phyloP scores from a whole-genome alignment of 2,113 vertebrate genomes.

The Amphiprion percula region DNA sequence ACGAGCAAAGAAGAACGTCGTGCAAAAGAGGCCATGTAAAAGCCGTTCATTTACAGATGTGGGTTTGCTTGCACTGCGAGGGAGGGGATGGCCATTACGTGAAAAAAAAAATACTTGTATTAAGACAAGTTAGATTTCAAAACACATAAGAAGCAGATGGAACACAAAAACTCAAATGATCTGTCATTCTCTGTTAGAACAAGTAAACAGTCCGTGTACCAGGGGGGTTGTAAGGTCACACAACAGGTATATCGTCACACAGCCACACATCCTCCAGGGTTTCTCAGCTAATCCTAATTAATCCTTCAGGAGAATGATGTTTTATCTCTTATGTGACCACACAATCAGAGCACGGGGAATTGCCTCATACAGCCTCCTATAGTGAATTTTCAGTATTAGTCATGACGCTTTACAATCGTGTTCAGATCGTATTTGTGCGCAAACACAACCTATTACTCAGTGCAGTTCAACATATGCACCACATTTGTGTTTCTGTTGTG shows the following conservation, averaged over 20 bases:
- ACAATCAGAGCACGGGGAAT: conserved; percentile 28
- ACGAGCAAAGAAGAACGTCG: background rate
- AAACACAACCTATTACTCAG: conserved; percentile 2
- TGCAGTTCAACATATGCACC: background rate
- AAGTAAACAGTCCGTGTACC: conserved; percentile 25
- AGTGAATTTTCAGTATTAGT: conserved; percentile 15
- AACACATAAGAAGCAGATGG: background rate
- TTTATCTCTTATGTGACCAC: conserved; percentile 36
- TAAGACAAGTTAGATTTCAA: background rate
- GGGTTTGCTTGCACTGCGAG: background rate
- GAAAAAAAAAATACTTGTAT: too few relatives aligned
- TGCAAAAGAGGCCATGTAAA: background rate
- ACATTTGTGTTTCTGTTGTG: background rate
- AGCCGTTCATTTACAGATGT: background rate
- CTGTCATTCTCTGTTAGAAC: background rate
- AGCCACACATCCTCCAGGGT: conserved; percentile 28
- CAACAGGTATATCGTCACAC: conserved; percentile 35
- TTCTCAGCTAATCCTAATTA: conserved; percentile 66
- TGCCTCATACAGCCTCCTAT: background rate
- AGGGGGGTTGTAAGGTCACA: background rate
- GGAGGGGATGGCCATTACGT: background rate
- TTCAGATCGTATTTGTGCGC: background rate
- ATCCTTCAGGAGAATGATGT: conserved; percentile 65
- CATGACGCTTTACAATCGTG: conserved; percentile 10
- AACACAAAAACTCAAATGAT: background rate